These are phyloP conservation scores for Tinamus guttatus DNA, from an alignment of 2,113 vertebrate genomes.

Conservation along the genomic window DNA sequence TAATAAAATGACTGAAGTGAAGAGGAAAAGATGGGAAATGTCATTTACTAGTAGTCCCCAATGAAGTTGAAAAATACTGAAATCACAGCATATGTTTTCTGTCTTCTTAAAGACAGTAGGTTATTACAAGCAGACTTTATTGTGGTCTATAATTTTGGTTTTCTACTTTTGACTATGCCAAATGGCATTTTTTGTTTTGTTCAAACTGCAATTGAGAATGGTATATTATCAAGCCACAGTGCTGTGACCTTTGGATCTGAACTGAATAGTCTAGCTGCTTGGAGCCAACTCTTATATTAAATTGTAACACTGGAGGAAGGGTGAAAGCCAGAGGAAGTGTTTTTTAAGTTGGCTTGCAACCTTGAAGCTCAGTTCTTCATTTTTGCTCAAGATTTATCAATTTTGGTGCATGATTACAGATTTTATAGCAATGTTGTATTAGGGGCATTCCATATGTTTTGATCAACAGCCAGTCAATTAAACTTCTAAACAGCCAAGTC, in stretches of 20 bases:
- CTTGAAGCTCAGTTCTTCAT: constrained; percentile 10
- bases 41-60: neutral
- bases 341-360: constrained; percentile 2
- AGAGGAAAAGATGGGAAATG: neutral
- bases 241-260: constrained; percentile 33
- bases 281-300: constrained; percentile 51
- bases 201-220: constrained; percentile 42
- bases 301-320: neutral
- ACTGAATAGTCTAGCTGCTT: constrained; percentile 36
- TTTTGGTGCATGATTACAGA: constrained; percentile 19
- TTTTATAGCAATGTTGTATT: constrained; percentile 29
- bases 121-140: constrained; percentile 61
- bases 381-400: constrained; percentile 44
- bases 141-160: constrained; percentile 57
- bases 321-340: neutral
- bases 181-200: constrained; percentile 52
- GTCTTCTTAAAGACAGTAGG: constrained; percentile 25
- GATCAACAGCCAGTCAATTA: constrained; percentile 39
- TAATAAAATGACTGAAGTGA: neutral
- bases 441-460: constrained; percentile 57
- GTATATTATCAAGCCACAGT: constrained; percentile 47
- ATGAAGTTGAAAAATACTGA: neutral
- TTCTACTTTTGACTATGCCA: constrained; percentile 49
- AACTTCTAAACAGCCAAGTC: constrained; percentile 50
- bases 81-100: constrained; percentile 48